phyloP scores from a whole-genome alignment of 1,140 invertebrate species.

The Palaemon carinicauda region DNA sequence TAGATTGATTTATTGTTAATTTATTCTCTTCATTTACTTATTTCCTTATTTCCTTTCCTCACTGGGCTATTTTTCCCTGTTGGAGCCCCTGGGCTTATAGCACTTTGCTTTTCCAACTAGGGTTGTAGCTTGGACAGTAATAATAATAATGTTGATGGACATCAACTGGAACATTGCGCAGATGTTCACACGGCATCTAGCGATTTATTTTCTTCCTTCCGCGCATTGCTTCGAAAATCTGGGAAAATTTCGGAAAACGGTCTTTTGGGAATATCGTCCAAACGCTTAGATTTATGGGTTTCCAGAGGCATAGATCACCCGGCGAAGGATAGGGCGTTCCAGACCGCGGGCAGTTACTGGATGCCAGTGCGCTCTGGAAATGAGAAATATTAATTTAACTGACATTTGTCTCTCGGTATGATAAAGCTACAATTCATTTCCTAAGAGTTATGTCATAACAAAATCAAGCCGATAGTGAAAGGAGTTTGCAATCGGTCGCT shows the following conservation, averaged over 20 bases:
- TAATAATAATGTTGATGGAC: too few relatives aligned
- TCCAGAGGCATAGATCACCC: conserved; percentile 11
- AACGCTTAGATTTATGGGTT: neutral
- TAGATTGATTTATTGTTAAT: too few relatives aligned
- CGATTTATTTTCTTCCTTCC: neutral
- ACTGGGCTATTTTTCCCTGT: too few relatives aligned
- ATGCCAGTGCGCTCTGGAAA: too few relatives aligned
- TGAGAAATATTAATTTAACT: neutral
- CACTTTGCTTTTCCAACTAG: too few relatives aligned
- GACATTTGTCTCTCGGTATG: neutral
- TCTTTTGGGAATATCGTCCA: neutral
- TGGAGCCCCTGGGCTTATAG: too few relatives aligned
- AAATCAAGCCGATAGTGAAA: neutral
- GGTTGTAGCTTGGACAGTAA: too few relatives aligned
- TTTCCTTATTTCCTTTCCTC: too few relatives aligned
- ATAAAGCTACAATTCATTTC: neutral
- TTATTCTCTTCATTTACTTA: too few relatives aligned
- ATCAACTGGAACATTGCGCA: too few relatives aligned
- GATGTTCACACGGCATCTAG: too few relatives aligned
- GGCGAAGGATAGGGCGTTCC: neutral
- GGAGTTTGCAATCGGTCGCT: too few relatives aligned
- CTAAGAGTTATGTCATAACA: neutral
- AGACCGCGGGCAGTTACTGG: neutral
- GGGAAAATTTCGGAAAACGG: neutral
- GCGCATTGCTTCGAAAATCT: neutral